A percentile compares a stretch with the other conserved stretches of the same genome.
Evolutionary conservation across 2,888 invertebrate genomes (phyloP).

Genomic region (Agrochola litura): DNA sequence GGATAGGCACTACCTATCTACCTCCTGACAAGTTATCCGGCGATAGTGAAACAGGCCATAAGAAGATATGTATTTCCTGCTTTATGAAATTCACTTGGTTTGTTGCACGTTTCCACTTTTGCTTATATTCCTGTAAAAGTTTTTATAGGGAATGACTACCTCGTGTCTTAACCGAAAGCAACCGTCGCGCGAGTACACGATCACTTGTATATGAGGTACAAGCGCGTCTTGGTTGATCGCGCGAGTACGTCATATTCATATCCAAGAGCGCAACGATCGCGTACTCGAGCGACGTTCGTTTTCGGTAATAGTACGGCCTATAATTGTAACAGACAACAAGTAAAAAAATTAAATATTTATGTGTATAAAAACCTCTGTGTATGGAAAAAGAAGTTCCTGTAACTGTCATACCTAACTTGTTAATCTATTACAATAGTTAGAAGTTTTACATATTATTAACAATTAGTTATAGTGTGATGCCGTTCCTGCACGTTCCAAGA

Average conservation of each 20-base stretch:
- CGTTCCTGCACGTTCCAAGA: conserved; percentile 30
- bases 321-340: conserved; percentile 25
- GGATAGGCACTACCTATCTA: neutral
- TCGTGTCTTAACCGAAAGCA: neutral
- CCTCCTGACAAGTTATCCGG: neutral
- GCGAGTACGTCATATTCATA: neutral
- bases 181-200: neutral
- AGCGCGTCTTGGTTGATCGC: neutral
- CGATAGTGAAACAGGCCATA: neutral
- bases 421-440: conserved; percentile 13
- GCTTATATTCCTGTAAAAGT: conserved; percentile 40
- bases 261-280: no score
- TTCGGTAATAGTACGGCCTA: neutral
- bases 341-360: neutral
- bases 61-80: neutral
- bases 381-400: neutral
- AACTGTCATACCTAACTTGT: neutral
- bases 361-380: no score
- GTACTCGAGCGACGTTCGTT: no score
- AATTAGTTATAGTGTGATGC: conserved; percentile 41
- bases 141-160: neutral
- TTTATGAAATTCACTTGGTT: neutral
- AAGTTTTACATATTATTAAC: neutral
- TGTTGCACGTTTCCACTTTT: conserved; percentile 39
- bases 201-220: neutral